These are phyloP conservation scores for Phania funesta DNA, from an alignment of 2,888 invertebrate species.

Conservation along the genomic window DNA sequence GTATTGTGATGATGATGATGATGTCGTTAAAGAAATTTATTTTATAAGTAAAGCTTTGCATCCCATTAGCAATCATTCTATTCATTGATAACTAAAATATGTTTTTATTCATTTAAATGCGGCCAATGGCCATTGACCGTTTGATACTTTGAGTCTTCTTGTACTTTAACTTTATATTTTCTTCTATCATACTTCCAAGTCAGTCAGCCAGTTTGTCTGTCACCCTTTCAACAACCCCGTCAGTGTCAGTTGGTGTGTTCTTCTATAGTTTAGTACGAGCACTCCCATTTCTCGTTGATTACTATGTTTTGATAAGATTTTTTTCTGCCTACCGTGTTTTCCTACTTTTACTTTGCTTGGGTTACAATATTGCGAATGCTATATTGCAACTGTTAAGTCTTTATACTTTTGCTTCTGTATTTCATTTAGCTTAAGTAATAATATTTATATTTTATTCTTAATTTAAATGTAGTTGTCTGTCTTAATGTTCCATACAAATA, in stretches of 20 bases:
- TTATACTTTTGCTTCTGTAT: constrained; percentile 8
- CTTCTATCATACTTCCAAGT: background rate
- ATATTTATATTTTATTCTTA: constrained; percentile 28
- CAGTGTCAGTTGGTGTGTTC: constrained; percentile 6
- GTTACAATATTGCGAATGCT: background rate
- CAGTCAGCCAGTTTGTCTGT: background rate
- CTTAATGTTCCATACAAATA: background rate
- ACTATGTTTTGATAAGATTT: constrained; percentile 53
- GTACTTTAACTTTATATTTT: background rate
- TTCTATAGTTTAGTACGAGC: constrained; percentile 23
- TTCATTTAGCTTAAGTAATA: background rate
- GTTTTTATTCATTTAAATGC: constrained; percentile 45
- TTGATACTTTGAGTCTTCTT: constrained; percentile 35
- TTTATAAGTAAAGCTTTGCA: constrained; percentile 30
- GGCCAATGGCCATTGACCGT: constrained; percentile 63
- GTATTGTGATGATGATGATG: background rate
- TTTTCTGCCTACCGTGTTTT: constrained; percentile 37
- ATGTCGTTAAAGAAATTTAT: background rate
- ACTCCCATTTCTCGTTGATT: constrained; percentile 65
- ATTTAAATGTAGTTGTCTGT: constrained; percentile 31
- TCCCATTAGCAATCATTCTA: constrained; percentile 2
- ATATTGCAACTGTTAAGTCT: constrained; percentile 4
- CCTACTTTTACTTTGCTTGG: constrained; percentile 36
- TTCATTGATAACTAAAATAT: constrained; percentile 55
- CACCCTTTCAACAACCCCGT: background rate